These are phyloP conservation scores for Hermetia illucens DNA, from an alignment of 1,140 invertebrate genomes.

Conservation along the genomic window DNA sequence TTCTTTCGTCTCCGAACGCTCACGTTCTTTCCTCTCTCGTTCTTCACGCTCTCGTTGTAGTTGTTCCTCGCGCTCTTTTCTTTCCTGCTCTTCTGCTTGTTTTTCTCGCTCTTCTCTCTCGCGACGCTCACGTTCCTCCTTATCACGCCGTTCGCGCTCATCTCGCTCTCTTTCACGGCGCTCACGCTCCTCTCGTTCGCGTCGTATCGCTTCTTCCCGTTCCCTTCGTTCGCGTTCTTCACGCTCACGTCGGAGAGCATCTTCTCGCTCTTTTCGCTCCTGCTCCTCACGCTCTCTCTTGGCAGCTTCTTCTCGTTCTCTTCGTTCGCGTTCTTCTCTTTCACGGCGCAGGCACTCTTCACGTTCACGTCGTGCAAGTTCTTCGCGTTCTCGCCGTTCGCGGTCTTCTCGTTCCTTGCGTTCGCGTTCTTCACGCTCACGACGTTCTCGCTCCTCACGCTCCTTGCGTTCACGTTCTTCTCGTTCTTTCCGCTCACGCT, in stretches of 20 bases:
- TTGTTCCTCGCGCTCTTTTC: background rate
- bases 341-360: conserved; percentile 31
- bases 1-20: background rate
- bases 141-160: conserved; percentile 21
- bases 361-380: conserved; percentile 18
- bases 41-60: background rate
- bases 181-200: conserved; percentile 29
- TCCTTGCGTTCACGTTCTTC: conserved; percentile 11
- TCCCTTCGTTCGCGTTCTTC: conserved; percentile 29
- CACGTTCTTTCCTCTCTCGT: background rate
- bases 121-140: conserved; percentile 31
- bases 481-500: conserved; percentile 26
- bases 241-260: conserved; percentile 32
- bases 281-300: conserved; percentile 15
- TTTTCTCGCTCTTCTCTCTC: conserved; percentile 14
- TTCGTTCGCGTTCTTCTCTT: conserved; percentile 14
- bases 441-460: conserved; percentile 32
- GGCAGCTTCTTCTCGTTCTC: conserved; percentile 20
- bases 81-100: conserved; percentile 4
- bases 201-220: conserved; percentile 13
- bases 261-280: conserved; percentile 17
- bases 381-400: conserved; percentile 16
- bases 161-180: conserved; percentile 28
- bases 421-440: conserved; percentile 31
- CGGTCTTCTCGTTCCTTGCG: conserved; percentile 27